Evolutionary conservation across 1,140 invertebrate species (phyloP).

Genomic region (Matsumurasca onukii): DNA sequence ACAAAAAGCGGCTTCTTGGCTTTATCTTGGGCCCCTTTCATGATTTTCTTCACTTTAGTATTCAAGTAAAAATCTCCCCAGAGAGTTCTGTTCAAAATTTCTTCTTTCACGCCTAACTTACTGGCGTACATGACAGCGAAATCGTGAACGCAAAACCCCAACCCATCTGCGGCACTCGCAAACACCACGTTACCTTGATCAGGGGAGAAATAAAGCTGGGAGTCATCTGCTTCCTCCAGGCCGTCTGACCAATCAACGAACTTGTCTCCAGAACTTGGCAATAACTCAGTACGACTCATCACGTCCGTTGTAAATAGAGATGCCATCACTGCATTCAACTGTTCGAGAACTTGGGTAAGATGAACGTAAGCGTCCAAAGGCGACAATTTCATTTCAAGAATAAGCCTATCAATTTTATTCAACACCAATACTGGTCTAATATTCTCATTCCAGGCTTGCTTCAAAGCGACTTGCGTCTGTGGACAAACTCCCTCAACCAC

Average conservation of each 20-base stretch:
- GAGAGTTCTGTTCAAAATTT: conserved; percentile 62
- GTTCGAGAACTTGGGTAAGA: conserved; percentile 86
- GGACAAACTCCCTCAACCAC: conserved; percentile 93
- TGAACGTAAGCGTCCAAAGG: conserved; percentile 89
- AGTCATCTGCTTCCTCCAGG: conserved; percentile 86
- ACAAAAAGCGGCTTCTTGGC: conserved; percentile 96
- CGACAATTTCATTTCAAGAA: conserved; percentile 86
- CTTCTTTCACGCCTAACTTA: conserved; percentile 69
- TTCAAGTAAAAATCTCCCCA: conserved; percentile 98
- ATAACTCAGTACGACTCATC: conserved; percentile 51
- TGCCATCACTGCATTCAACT: conserved; percentile 91
- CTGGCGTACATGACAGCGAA: conserved; percentile 86
- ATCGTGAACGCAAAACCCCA: conserved; percentile 88
- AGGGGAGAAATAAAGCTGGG: conserved; percentile 87
- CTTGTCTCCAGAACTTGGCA: conserved; percentile 37
- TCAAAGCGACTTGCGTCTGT: conserved; percentile 82
- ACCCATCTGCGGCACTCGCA: conserved; percentile 93
- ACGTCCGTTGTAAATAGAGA: conserved; percentile 85
- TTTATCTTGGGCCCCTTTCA: conserved; percentile 90
- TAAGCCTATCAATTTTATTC: conserved; percentile 96
- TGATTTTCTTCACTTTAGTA: conserved; percentile 80
- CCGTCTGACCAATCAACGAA: conserved; percentile 71
- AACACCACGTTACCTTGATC: conserved; percentile 95
- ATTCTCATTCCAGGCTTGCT: conserved; percentile 89
- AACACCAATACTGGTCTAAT: conserved; percentile 88